A percentile compares a stretch with the other conserved stretches of the same genome.
Evolutionary conservation across 2,888 invertebrate species (phyloP).

Genomic region (Drosophila limbata): DNA sequence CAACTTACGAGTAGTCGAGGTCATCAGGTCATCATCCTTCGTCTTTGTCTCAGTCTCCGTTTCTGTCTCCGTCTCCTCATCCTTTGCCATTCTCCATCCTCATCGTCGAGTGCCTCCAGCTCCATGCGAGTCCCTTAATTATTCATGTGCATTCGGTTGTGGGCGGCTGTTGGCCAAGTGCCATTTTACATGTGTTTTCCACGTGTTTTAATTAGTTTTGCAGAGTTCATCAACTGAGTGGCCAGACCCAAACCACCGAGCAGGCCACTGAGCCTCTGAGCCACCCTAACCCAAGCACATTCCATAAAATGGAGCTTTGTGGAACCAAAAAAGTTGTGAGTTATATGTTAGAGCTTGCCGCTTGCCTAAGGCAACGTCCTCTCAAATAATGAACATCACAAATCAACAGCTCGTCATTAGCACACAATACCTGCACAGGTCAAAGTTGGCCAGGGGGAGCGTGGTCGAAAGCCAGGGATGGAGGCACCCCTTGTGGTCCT

Average conservation of each 20-base stretch:
- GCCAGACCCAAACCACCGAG: slow-evolving; percentile 2
- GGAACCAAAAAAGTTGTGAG: slow-evolving; percentile 46
- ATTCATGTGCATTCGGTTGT: slow-evolving; percentile 60
- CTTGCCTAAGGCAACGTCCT: slow-evolving; percentile 29
- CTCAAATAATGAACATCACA: slow-evolving; percentile 76
- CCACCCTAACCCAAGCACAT: slow-evolving; percentile 8
- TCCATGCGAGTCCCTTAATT: slow-evolving; percentile 53
- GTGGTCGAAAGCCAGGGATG: not conserved
- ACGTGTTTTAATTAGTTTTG: slow-evolving; percentile 79
- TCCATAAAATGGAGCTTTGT: slow-evolving; percentile 6
- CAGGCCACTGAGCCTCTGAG: not conserved
- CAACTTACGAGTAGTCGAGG: slow-evolving; percentile 26
- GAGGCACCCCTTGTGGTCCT: slow-evolving; percentile 2
- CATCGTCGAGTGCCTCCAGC: slow-evolving; percentile 29
- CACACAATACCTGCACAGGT: slow-evolving; percentile 54
- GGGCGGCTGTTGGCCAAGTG: slow-evolving; percentile 33
- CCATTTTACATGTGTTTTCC: slow-evolving; percentile 62
- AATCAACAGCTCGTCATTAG: slow-evolving; percentile 78
- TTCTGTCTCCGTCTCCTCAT: not conserved
- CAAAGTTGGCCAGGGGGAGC: slow-evolving; percentile 12
- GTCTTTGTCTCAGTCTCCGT: not conserved
- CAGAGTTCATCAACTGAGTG: slow-evolving; percentile 71
- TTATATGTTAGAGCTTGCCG: slow-evolving; percentile 35
- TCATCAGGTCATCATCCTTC: slow-evolving; percentile 13
- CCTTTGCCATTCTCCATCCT: not conserved